These are phyloP conservation scores for Telmatherina bonti DNA, from an alignment of 2,797 vertebrate species.

Conservation along the genomic window DNA sequence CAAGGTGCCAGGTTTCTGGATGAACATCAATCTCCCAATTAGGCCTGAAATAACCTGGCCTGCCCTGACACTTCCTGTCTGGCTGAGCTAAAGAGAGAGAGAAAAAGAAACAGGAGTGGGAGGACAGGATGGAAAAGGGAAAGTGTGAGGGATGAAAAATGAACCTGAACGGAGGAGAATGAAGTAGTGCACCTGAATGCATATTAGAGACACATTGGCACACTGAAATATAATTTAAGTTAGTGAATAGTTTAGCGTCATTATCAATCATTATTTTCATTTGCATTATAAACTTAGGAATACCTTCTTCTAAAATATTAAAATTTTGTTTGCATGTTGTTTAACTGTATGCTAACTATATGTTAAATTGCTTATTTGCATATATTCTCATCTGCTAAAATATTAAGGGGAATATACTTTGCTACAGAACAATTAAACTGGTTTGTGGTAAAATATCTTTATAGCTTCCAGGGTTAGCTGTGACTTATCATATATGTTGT, in stretches of 20 bases:
- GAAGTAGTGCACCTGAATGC: conserved; percentile 7
- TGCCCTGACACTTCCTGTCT: conserved; percentile 78
- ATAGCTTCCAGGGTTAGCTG: too few species aligned
- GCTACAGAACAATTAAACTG: too few species aligned
- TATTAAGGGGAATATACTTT: too few species aligned
- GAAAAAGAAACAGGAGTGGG: conserved; percentile 19
- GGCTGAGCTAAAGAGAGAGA: conserved; percentile 38
- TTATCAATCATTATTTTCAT: background rate
- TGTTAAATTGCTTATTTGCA: background rate
- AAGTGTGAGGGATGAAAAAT: conserved; percentile 56
- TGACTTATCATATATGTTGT: too few species aligned
- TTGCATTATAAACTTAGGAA: background rate
- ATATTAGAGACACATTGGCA: conserved; percentile 2
- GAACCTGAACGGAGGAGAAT: conserved; percentile 34
- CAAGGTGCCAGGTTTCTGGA: conserved; percentile 82
- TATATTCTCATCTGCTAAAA: too few species aligned
- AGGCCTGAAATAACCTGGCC: conserved; percentile 79
- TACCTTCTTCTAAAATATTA: background rate
- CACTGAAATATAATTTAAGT: conserved; percentile 8
- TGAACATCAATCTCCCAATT: conserved; percentile 83
- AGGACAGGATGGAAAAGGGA: conserved; percentile 38
- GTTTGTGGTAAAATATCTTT: background rate
- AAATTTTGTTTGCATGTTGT: background rate
- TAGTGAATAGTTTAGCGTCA: background rate
- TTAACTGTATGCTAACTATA: too few species aligned